Percentiles rank a stretch among this genome's conserved stretches.
phyloP scores from a whole-genome alignment of 30 jellyfish, hydroid and myxozoan genomes.

The Clytia hemisphaerica region DNA sequence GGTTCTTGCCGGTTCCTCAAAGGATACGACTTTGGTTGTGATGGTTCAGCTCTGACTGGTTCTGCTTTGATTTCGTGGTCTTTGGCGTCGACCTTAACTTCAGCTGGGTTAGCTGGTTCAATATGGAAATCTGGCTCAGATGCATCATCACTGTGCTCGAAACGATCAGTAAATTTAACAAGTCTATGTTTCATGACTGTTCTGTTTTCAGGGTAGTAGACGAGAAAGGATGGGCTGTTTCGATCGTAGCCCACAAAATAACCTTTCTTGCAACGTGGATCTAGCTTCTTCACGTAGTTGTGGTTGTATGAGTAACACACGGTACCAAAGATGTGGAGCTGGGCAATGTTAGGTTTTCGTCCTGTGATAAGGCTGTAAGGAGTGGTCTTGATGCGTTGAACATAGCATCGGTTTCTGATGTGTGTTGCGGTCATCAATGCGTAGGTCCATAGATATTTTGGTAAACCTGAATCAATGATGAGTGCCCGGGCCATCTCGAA shows the following conservation, averaged over 20 bases:
- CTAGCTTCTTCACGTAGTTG: conserved; percentile 19
- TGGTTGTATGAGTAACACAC: background rate
- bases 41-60: no score
- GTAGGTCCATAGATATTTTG: background rate
- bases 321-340: conserved; percentile 9
- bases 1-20: no score
- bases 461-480: background rate
- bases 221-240: conserved; percentile 23
- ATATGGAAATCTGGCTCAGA: no score
- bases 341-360: conserved; percentile 12
- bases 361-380: conserved; percentile 9
- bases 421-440: conserved; percentile 9
- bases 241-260: conserved; percentile 25
- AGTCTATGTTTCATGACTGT: background rate
- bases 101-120: no score
- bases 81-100: no score
- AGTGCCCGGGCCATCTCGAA: conserved; percentile 32
- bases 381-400: conserved; percentile 6
- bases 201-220: conserved; percentile 9
- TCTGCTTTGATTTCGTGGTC: no score
- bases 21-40: no score
- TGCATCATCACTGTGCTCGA: no score
- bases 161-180: background rate
- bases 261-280: conserved; percentile 14
- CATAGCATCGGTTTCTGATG: conserved; percentile 1